Conservation (phyloP, 1,140 invertebrate species). For the Lepidurus apus region DNA sequence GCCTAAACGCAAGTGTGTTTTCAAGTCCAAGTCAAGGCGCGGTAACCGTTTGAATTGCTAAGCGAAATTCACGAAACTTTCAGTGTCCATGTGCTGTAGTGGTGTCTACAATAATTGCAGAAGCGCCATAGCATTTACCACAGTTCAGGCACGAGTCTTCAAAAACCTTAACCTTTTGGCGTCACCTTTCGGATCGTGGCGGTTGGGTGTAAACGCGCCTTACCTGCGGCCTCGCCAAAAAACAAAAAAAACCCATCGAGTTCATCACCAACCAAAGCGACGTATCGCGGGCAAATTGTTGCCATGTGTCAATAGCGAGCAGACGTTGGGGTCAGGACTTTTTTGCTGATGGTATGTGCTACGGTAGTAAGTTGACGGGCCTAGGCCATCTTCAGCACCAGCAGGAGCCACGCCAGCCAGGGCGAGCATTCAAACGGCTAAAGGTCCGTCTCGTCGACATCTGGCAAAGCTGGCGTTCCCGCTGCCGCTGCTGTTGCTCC, state of each 20-base stretch:
- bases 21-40: too few species aligned
- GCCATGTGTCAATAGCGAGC: not conserved
- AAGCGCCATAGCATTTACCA: too few species aligned
- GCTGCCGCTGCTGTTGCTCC: not conserved
- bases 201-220: not conserved
- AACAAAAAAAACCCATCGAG: not conserved
- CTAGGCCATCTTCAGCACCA: not conserved
- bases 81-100: too few species aligned
- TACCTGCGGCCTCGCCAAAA: not conserved
- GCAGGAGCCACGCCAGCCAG: not conserved
- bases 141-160: not conserved
- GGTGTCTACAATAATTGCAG: too few species aligned
- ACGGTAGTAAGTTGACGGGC: not conserved
- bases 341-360: not conserved
- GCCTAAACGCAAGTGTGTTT: too few species aligned
- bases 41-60: too few species aligned
- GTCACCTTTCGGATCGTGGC: not conserved
- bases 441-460: constrained; percentile 1
- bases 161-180: not conserved
- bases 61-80: too few species aligned
- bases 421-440: not conserved
- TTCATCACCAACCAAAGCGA: not conserved
- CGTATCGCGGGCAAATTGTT: not conserved
- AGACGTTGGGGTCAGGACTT: not conserved
- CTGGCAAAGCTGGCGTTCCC: not conserved